Evolutionary conservation across 2,113 vertebrate genomes (phyloP).

Genomic region (Larimichthys crocea): DNA sequence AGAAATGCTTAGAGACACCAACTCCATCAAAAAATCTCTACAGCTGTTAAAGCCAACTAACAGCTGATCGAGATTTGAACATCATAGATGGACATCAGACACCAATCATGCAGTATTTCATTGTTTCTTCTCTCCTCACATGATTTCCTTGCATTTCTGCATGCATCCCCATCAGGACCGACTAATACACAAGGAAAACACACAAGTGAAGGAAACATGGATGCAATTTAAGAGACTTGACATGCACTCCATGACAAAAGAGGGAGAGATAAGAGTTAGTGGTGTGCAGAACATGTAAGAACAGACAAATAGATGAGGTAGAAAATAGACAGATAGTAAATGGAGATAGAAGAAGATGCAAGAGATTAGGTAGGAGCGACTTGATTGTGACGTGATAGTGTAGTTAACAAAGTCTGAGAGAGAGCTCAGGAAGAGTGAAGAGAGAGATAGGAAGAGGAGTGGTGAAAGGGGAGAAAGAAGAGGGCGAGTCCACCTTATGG

Average conservation of each 20-base stretch:
- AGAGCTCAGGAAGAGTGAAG: slow-evolving; percentile 5
- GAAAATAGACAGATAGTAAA: neutral
- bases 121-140: no score
- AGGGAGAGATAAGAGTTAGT: neutral
- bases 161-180: no score
- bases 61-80: no score
- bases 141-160: no score
- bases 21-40: no score
- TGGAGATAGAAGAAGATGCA: slow-evolving; percentile 2
- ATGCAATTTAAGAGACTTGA: no score
- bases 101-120: no score
- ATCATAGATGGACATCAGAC: no score
- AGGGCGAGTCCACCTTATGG: neutral
- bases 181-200: no score
- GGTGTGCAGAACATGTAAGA: neutral
- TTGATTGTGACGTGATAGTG: slow-evolving; percentile 44
- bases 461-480: slow-evolving; percentile 35
- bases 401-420: slow-evolving; percentile 29
- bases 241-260: neutral
- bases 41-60: no score
- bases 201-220: no score
- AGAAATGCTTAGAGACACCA: no score
- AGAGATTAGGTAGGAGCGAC: slow-evolving; percentile 46
- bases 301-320: slow-evolving; percentile 3
- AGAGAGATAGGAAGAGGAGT: slow-evolving; percentile 16